phyloP scores from a whole-genome alignment of 2,797 vertebrate genomes.

The Nannoperca obscura region DNA sequence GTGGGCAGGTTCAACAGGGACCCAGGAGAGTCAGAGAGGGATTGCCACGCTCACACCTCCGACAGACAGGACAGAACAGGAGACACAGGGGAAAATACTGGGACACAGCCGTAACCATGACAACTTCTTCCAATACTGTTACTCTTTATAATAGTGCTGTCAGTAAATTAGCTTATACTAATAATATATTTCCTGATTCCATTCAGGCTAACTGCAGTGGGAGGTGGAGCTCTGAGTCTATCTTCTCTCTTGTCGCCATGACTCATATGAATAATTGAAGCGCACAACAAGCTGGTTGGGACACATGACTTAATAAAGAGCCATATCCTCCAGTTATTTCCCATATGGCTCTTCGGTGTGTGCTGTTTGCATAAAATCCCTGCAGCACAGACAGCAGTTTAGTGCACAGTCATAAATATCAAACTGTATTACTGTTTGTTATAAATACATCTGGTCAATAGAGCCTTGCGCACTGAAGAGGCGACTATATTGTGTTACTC shows the following conservation, averaged over 20 bases:
- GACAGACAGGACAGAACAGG: too few species aligned
- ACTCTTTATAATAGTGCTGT: neutral
- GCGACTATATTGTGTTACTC: neutral
- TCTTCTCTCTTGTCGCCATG: neutral
- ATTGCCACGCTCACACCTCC: too few species aligned
- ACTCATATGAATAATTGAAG: conserved; percentile 23
- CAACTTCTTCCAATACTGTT: neutral
- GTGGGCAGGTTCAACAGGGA: too few species aligned
- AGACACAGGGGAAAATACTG: too few species aligned
- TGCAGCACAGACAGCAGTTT: conserved; percentile 1
- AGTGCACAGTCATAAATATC: neutral
- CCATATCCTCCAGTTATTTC: conserved; percentile 9
- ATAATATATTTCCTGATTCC: neutral
- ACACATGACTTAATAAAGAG: conserved; percentile 5
- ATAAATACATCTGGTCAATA: neutral
- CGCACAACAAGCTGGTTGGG: neutral
- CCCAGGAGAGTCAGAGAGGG: too few species aligned
- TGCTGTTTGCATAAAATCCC: conserved; percentile 3
- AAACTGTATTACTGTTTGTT: neutral
- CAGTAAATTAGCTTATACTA: neutral
- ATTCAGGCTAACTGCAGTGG: neutral
- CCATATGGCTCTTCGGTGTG: conserved; percentile 3
- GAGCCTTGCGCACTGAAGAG: neutral
- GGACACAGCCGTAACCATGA: too few species aligned
- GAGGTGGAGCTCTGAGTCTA: neutral